phyloP scores from a whole-genome alignment of 2,888 invertebrate species.

The Zelleria hepariella region DNA sequence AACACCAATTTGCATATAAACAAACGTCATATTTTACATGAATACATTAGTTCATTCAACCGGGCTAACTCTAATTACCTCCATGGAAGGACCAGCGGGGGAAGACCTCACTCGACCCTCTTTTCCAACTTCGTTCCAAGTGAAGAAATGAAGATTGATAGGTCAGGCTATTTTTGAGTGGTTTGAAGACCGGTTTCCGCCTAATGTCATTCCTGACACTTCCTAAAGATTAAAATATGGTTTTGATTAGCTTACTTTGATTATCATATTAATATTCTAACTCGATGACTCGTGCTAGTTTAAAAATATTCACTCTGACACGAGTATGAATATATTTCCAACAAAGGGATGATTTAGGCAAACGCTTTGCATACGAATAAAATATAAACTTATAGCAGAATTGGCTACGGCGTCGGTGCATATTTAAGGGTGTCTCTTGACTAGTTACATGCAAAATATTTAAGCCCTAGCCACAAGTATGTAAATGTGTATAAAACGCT shows the following conservation, averaged over 20 bases:
- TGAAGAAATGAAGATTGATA: not conserved
- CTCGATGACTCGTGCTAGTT: not conserved
- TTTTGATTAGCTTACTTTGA: not conserved
- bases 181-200: not conserved
- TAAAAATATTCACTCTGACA: not conserved
- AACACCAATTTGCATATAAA: constrained; percentile 10
- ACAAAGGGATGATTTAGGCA: constrained; percentile 3
- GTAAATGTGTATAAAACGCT: constrained; percentile 13
- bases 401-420: constrained; percentile 1
- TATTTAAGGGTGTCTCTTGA: constrained; percentile 2
- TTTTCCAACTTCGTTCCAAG: not conserved
- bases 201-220: not conserved
- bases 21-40: constrained; percentile 10
- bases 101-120: not conserved
- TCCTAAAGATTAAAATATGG: not conserved
- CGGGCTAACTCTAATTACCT: constrained; percentile 10
- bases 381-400: not conserved
- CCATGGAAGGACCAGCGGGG: not conserved
- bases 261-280: not conserved
- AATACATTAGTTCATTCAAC: constrained; percentile 10
- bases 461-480: constrained; percentile 20
- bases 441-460: constrained; percentile 13
- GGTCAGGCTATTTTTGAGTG: not conserved
- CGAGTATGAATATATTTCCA: not conserved
- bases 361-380: not conserved